Evolutionary conservation across 2,797 vertebrate genomes (phyloP).

Genomic region (Anabacerthia variegaticeps): DNA sequence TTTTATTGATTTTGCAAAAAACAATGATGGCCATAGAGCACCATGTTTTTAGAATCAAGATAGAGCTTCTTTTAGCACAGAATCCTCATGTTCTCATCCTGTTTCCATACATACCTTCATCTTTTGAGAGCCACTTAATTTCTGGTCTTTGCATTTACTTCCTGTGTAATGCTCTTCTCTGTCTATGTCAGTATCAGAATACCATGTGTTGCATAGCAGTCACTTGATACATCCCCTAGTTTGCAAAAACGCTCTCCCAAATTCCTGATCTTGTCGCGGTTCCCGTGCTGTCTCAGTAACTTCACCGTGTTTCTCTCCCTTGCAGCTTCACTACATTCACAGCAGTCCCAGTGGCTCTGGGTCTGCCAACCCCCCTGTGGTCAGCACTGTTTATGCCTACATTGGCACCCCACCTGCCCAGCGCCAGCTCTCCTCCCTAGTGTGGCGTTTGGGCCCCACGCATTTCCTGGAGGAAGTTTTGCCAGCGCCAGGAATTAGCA

Average conservation of each 20-base stretch:
- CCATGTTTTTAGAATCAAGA: not conserved
- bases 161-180: not conserved
- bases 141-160: not conserved
- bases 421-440: constrained; percentile 88
- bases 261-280: not conserved
- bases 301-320: not conserved
- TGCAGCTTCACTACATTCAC: constrained; percentile 94
- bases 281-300: not conserved
- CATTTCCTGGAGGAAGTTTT: constrained; percentile 97
- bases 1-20: not conserved
- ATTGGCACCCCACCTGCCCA: constrained; percentile 93
- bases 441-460: constrained; percentile 94
- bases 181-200: not conserved
- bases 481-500: constrained; percentile 85
- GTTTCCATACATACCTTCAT: not conserved
- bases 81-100: rapidly evolving
- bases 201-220: rapidly evolving
- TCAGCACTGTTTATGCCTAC: constrained; percentile 93
- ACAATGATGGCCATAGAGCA: not conserved
- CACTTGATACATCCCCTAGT: rapidly evolving
- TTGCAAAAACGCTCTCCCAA: rapidly evolving
- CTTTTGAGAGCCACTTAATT: not conserved
- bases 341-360: constrained; percentile 91
- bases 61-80: not conserved
- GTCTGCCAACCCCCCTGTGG: constrained; percentile 90